Evolutionary conservation across 2,797 vertebrate species (phyloP), one percentile per base, ranked within the genome.

Genomic region (Silurus aristotelis): DNA sequence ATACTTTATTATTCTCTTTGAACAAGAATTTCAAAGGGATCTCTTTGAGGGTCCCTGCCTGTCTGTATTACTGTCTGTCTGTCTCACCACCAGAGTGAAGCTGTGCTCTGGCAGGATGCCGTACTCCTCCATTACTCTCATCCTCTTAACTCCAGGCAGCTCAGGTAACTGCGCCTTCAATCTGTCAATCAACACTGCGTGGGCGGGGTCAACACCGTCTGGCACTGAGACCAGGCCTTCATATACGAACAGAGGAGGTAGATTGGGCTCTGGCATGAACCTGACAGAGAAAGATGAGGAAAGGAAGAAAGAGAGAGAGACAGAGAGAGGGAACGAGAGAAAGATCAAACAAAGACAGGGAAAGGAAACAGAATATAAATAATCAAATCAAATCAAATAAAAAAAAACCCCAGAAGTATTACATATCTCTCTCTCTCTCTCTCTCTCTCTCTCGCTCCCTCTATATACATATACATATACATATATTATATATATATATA

Each of bases 231-330:
- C 93, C 70, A 92, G 89, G 7, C 94, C 80, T 87, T 97, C 96
- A 0, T 97, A 97, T 80, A 99, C 95, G 80, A 96, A 93, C 91
- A 99, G 90, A 55, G 98, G 97, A 19, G 98, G 98, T 90, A 99
- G 96, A 93, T 99, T 99, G 89, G 98, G 98, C 90, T 99, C 98
- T 0, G 98, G 98, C 97, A 99, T 99, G 81, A 99, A 99, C 92
- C 98, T 99, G 73, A 66, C 15, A 10, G 7, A 66, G 56, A 22
- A 13, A 70, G 1, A 25, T 1, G 13, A 27, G 17, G n/a, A 27
- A 20, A 22, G 58, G 52, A 15, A n/a, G 55, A 56, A 3, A 22
- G 13, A 25, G 8, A 43, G 5, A 83, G 56, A 38, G 19, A 66
- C 1, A 52, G 48, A 25, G 13, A 38, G 12, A 52, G 1, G 80